Evolutionary conservation across 1,140 invertebrate species (phyloP).

Genomic region (Oppia nitens): DNA sequence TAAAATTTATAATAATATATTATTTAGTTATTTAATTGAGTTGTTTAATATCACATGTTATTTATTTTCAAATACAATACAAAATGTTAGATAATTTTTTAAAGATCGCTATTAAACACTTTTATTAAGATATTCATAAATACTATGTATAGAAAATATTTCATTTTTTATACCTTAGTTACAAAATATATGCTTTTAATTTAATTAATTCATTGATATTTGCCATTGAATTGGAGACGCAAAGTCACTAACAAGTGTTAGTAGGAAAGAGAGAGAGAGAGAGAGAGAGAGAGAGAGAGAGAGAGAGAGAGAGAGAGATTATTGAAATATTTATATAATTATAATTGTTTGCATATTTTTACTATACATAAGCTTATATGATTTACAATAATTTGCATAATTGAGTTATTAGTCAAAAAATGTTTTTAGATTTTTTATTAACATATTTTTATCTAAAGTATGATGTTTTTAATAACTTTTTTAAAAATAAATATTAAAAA

Average conservation of each 20-base stretch:
- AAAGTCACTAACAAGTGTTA: not conserved
- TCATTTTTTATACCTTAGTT: not conserved
- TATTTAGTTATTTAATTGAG: not conserved
- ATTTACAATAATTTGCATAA: too few relatives aligned
- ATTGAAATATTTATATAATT: not conserved
- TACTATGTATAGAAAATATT: not conserved
- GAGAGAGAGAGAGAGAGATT: not conserved
- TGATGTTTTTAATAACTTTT: too few relatives aligned
- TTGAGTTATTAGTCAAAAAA: too few relatives aligned
- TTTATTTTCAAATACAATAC: not conserved
- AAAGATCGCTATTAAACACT: not conserved
- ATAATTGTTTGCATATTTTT: not conserved
- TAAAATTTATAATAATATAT: too few relatives aligned
- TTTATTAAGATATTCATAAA: not conserved
- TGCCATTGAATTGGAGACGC: not conserved
- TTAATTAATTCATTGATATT: not conserved
- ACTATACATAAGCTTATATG: too few relatives aligned
- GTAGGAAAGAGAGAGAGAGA: not conserved
- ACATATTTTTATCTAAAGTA: too few relatives aligned
- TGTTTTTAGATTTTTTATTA: too few relatives aligned
- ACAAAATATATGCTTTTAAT: not conserved
- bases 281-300: not conserved
- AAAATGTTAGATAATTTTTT: not conserved
- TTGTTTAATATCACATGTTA: not conserved
- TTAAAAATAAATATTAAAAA: too few relatives aligned